These are phyloP conservation scores for Epinephelus awoara DNA, from an alignment of 2,797 vertebrate species.

Conservation along the genomic window DNA sequence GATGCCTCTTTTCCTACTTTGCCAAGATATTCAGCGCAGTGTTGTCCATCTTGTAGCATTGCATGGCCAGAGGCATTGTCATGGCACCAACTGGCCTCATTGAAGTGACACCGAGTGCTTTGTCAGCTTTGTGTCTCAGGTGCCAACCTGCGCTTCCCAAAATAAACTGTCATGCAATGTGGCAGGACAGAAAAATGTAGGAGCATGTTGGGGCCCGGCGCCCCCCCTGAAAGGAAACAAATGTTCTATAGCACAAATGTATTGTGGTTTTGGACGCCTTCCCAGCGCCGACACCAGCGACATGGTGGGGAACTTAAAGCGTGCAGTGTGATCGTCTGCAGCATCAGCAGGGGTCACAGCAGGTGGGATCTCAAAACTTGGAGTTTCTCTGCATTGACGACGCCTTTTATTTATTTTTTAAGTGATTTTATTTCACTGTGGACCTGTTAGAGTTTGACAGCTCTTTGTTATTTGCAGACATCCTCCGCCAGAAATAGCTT, in stretches of 20 bases:
- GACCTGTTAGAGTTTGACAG: constrained; percentile 68
- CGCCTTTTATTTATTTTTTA: constrained; percentile 57
- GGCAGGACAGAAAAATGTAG: constrained; percentile 69
- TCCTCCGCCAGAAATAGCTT: constrained; percentile 78
- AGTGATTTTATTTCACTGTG: constrained; percentile 43
- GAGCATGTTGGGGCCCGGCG: constrained; percentile 69
- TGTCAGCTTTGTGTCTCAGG: constrained; percentile 81
- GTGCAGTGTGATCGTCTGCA: constrained; percentile 51
- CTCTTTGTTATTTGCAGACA: constrained; percentile 71
- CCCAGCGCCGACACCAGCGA: constrained; percentile 66
- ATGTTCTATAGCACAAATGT: constrained; percentile 80
- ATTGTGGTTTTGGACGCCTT: constrained; percentile 73
- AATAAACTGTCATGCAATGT: constrained; percentile 80
- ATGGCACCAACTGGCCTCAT: constrained; percentile 71
- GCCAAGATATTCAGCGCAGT: constrained; percentile 48
- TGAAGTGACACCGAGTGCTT: constrained; percentile 74
- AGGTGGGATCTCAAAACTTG: constrained; percentile 37
- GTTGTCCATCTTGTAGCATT: constrained; percentile 70
- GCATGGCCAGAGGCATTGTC: constrained; percentile 67
- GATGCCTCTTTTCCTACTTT: constrained; percentile 60
- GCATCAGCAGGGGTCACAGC: constrained; percentile 59
- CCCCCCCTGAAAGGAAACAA: constrained; percentile 80
- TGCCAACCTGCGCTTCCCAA: constrained; percentile 76
- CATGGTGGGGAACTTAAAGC: constrained; percentile 62
- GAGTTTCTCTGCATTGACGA: constrained; percentile 39